Percentiles rank a stretch among this genome's conserved stretches.
phyloP scores from a whole-genome alignment of 2,113 vertebrate genomes.

The Melierax canorus region DNA sequence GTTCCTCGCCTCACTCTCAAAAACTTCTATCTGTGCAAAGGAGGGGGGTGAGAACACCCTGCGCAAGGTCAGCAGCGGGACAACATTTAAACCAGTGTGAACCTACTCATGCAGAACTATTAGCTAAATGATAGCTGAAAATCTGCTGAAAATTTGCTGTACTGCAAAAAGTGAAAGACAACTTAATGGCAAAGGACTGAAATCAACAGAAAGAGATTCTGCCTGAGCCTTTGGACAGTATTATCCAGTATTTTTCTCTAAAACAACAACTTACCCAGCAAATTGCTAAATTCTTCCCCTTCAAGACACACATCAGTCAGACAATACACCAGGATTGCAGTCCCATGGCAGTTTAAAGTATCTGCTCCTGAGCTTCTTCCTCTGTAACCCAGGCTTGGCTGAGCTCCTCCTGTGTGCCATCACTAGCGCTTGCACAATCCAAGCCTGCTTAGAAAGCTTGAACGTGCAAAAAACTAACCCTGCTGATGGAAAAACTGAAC shows the following conservation, averaged over 20 bases:
- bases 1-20: not conserved
- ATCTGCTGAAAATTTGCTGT: not conserved
- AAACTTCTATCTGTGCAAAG: not conserved
- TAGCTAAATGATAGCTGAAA: not conserved
- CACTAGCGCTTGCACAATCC: not conserved
- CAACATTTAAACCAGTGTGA: not conserved
- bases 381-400: not conserved
- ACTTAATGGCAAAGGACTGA: not conserved
- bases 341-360: not conserved
- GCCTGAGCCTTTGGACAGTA: not conserved
- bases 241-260: not conserved
- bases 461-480: fast-evolving
- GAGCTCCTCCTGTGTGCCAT: not conserved
- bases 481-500: fast-evolving
- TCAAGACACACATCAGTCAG: not conserved
- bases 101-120: not conserved
- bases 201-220: not conserved
- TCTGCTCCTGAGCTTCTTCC: not conserved
- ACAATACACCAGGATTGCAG: not conserved
- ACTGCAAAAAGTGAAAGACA: not conserved
- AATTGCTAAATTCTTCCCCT: not conserved
- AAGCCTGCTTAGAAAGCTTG: not conserved
- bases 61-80: not conserved
- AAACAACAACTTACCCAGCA: not conserved
- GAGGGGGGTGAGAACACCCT: not conserved